A percentile compares a stretch with the other conserved stretches of the same genome.
Evolutionary conservation across 2,113 vertebrate genomes (phyloP).

Genomic region (Microtus pennsylvanicus): DNA sequence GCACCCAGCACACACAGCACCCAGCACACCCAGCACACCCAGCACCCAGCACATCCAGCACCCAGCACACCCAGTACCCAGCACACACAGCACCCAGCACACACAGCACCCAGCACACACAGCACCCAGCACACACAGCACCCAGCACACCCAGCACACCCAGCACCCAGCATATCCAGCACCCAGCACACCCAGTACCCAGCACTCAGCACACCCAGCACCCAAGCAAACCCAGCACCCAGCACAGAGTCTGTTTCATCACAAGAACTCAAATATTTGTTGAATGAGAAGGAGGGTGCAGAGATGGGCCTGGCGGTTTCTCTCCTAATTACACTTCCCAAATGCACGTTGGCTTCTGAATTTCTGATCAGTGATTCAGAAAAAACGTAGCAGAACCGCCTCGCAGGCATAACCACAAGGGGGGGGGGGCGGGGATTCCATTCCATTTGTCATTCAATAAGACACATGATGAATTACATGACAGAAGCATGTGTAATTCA

Average conservation of each 20-base stretch:
- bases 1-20: too few relatives aligned
- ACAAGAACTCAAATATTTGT: background rate
- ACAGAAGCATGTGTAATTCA: constrained; percentile 59
- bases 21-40: too few relatives aligned
- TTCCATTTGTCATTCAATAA: constrained; percentile 70
- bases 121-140: too few relatives aligned
- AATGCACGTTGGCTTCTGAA: background rate
- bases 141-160: too few relatives aligned
- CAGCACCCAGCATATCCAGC: too few relatives aligned
- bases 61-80: too few relatives aligned
- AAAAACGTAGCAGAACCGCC: constrained; percentile 23
- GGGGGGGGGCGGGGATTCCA: background rate
- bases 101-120: background rate
- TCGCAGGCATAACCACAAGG: background rate
- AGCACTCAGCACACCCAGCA: too few relatives aligned
- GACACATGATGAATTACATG: constrained; percentile 55
- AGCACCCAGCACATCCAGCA: too few relatives aligned
- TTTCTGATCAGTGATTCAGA: constrained; percentile 50
- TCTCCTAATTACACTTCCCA: background rate
- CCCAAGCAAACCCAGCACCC: too few relatives aligned
- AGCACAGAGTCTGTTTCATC: background rate
- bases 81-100: too few relatives aligned
- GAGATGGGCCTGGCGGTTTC: background rate
- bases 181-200: too few relatives aligned
- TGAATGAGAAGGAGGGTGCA: background rate